Conservation (phyloP, 2,888 invertebrate genomes). For the Sinentomon sp. region DNA sequence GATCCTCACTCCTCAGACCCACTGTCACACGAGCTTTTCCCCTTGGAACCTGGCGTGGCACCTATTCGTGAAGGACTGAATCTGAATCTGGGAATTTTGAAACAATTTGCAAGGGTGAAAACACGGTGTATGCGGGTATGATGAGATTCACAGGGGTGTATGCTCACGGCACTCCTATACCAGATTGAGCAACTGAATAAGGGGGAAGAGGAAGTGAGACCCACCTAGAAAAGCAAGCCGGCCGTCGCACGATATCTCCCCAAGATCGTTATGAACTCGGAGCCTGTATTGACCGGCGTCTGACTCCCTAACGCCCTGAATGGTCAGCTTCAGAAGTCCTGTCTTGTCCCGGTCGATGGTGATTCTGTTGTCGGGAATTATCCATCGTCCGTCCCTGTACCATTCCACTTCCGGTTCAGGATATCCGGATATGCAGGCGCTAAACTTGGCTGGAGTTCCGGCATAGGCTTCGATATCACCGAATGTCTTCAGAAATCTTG, state of each 20-base stretch:
- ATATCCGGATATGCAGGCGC: slow-evolving; percentile 62
- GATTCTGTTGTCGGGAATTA: slow-evolving; percentile 35
- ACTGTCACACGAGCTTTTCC: neutral
- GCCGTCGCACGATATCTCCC: slow-evolving; percentile 51
- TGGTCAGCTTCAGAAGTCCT: slow-evolving; percentile 50
- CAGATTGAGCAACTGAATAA: neutral
- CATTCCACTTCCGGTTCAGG: slow-evolving; percentile 71
- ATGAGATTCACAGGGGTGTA: no score
- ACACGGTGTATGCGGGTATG: no score
- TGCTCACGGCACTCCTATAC: no score
- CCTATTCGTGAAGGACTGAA: no score
- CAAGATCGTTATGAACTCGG: slow-evolving; percentile 54
- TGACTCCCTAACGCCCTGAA: slow-evolving; percentile 28
- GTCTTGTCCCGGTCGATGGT: slow-evolving; percentile 54
- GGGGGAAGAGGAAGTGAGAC: slow-evolving; percentile 16
- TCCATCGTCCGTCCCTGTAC: slow-evolving; percentile 36
- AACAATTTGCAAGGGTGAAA: no score
- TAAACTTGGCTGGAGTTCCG: slow-evolving; percentile 71
- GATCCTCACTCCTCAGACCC: no score
- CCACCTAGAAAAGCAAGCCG: slow-evolving; percentile 52
- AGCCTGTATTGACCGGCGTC: slow-evolving; percentile 66
- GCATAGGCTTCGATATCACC: slow-evolving; percentile 63
- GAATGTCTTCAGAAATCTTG: slow-evolving; percentile 62
- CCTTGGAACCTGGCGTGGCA: no score
- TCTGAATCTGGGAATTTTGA: no score